Evolutionary conservation across 2,888 invertebrate species (phyloP).

Genomic region (Palloptera scutellata): DNA sequence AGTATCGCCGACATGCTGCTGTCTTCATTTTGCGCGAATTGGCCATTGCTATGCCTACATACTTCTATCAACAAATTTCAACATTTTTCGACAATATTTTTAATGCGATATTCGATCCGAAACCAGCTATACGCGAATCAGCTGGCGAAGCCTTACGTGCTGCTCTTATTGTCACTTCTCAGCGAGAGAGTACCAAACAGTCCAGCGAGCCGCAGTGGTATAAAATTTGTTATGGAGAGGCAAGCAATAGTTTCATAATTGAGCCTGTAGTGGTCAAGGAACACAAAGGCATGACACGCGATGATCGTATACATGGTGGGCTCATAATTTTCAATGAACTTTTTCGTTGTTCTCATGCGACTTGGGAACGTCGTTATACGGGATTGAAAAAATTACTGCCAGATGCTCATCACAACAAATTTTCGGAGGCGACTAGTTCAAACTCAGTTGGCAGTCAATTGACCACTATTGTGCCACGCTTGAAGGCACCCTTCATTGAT

Average conservation of each 20-base stretch:
- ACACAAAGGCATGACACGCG: constrained; percentile 77
- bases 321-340: constrained; percentile 93
- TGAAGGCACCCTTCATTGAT: constrained; percentile 65
- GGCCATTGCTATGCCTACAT: constrained; percentile 94
- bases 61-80: constrained; percentile 94
- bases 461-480: constrained; percentile 61
- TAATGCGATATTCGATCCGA: constrained; percentile 89
- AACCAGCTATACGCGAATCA: constrained; percentile 88
- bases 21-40: constrained; percentile 91
- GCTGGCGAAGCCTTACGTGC: constrained; percentile 95
- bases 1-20: constrained; percentile 88
- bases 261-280: constrained; percentile 74
- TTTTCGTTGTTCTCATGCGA: constrained; percentile 86
- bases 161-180: constrained; percentile 92
- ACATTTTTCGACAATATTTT: constrained; percentile 94
- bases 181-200: constrained; percentile 94
- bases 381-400: constrained; percentile 71
- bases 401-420: constrained; percentile 54
- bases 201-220: constrained; percentile 91
- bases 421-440: constrained; percentile 41
- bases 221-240: constrained; percentile 92
- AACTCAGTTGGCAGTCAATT: constrained; percentile 47
- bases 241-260: constrained; percentile 73
- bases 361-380: constrained; percentile 84
- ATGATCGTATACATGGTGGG: constrained; percentile 93